These are phyloP conservation scores for Hycleus cichorii DNA, from an alignment of 1,140 invertebrate species.

Conservation along the genomic window DNA sequence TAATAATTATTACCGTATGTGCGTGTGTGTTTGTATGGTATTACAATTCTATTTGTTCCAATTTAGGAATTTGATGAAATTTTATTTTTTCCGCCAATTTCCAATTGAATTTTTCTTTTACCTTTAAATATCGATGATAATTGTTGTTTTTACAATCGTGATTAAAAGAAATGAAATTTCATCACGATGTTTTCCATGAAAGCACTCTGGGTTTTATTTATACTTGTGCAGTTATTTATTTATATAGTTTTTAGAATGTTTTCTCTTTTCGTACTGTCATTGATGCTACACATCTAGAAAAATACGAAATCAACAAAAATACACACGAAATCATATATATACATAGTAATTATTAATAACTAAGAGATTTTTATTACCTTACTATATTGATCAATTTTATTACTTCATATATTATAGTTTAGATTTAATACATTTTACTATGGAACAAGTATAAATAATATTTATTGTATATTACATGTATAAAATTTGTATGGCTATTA, in stretches of 20 bases:
- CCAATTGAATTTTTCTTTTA: too few species aligned
- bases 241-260: not conserved
- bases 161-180: slow-evolving; percentile 20
- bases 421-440: not conserved
- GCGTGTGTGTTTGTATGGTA: not conserved
- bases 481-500: slow-evolving; percentile 23
- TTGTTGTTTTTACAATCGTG: slow-evolving; percentile 5
- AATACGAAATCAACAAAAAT: too few species aligned
- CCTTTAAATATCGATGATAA: not conserved
- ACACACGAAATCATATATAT: too few species aligned
- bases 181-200: slow-evolving; percentile 27
- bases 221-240: slow-evolving; percentile 12
- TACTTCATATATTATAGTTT: not conserved
- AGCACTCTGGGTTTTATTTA: slow-evolving; percentile 20
- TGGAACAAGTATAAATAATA: slow-evolving; percentile 17
- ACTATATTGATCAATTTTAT: not conserved
- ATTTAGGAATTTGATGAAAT: slow-evolving; percentile 20
- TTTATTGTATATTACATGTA: slow-evolving; percentile 28
- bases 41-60: slow-evolving; percentile 12
- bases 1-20: too few species aligned
- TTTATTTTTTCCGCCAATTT: not conserved
- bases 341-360: not conserved
- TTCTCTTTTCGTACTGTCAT: not conserved
- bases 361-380: not conserved
- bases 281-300: not conserved